Evolutionary conservation across 1,140 invertebrate genomes (phyloP).

Genomic region (Pogonomyrmex californicus): DNA sequence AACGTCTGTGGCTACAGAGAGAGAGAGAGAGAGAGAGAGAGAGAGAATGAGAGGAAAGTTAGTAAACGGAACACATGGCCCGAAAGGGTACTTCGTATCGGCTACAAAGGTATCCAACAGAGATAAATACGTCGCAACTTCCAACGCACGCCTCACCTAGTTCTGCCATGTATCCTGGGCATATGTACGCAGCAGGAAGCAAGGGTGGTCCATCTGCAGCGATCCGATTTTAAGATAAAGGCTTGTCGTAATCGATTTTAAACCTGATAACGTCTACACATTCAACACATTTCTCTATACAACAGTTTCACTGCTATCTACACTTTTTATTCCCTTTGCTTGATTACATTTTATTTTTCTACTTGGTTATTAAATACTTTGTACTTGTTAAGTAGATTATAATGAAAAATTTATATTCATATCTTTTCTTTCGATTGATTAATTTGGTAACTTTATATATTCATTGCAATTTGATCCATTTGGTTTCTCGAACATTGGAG

Average conservation of each 20-base stretch:
- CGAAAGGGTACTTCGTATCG: slow-evolving; percentile 81
- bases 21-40: not conserved
- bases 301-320: not conserved
- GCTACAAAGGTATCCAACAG: slow-evolving; percentile 87
- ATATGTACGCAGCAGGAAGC: slow-evolving; percentile 86
- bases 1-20: slow-evolving; percentile 26
- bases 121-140: slow-evolving; percentile 86
- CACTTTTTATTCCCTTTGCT: not conserved
- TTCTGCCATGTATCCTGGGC: slow-evolving; percentile 77
- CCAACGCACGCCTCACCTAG: slow-evolving; percentile 72
- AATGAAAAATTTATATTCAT: not conserved
- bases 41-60: slow-evolving; percentile 56
- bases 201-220: slow-evolving; percentile 82
- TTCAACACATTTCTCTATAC: slow-evolving; percentile 18
- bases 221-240: slow-evolving; percentile 85
- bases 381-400: not conserved
- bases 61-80: slow-evolving; percentile 83
- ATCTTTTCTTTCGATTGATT: not conserved
- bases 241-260: slow-evolving; percentile 84
- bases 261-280: slow-evolving; percentile 82
- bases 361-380: not conserved
- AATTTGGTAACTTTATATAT: not conserved
- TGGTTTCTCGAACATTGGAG: not conserved
- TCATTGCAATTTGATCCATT: not conserved
- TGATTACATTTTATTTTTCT: not conserved